Evolutionary conservation across 1,140 invertebrate species (phyloP), one percentile per base, ranked within the genome.

Genomic region (Oedothorax gibbosus): DNA sequence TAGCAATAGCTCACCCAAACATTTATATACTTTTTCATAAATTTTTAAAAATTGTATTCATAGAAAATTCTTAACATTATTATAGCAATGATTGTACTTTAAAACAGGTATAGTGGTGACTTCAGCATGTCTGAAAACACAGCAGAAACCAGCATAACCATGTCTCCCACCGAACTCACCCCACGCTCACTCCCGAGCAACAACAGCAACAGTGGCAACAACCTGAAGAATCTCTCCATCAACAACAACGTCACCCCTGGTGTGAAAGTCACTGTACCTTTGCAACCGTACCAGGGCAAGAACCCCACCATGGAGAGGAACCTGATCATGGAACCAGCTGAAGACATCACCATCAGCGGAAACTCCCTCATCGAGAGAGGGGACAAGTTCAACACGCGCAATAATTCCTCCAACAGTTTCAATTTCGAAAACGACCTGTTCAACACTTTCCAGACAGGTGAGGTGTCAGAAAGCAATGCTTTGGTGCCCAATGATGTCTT

Each of bases 291-390:
- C 89, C 96, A 97, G 89, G 96, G 96, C 6, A 91, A 96, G 12
- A 98, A 98, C 91, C 95, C 96, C 0, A 97, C 95, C 87, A 92
- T 96, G 88, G 96, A 97, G 89, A 91, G 96, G 2, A 98, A 98
- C 91, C 91, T 95, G 10, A 93, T 95, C 87, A 91, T 92, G 4
- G 91, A 92, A 87, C 92, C 90, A 12, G 92, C 89, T 50, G 94
- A 93, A 14, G 93, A 94, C 66, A 87, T 93, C 2, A 89, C 90
- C n/a, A 90, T 92, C 11, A 91, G 90, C 21, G 92, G 93, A 57
- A 93, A 93, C 86, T 90, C 92, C 10, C 90, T 96, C 0, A 92
- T 96, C 72, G 94, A 95, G 21, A 88, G 80, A 84, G 87, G 56
- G 50, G 69, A 53, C 15, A 81, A 86, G 71, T 73, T 87, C 93